Percentiles rank a stretch among this genome's conserved stretches.
phyloP scores from a whole-genome alignment of 2,797 vertebrate genomes.

The Mallotus villosus region DNA sequence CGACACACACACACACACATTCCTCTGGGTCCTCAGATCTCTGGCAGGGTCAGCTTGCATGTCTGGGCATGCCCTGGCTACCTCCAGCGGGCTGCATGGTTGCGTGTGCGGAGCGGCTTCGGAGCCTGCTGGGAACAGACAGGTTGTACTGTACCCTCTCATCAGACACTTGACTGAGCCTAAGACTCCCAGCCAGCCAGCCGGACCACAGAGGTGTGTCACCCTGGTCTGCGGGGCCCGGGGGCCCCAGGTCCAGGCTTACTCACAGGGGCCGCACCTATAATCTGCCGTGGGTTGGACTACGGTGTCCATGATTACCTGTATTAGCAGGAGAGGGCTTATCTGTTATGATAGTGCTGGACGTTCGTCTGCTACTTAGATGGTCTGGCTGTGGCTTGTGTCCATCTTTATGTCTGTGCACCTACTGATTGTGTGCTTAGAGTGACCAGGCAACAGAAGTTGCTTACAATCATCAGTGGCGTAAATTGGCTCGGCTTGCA shows the following conservation, averaged over 20 bases:
- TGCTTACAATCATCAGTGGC: conserved; percentile 50
- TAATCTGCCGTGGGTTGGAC: conserved; percentile 4
- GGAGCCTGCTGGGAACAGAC: conserved; percentile 19
- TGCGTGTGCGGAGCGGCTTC: background rate
- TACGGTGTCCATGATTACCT: background rate
- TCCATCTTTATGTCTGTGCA: conserved; percentile 21
- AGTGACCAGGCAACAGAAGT: conserved; percentile 21
- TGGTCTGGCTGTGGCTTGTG: conserved; percentile 27
- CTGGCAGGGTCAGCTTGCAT: conserved; percentile 39
- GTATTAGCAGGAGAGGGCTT: conserved; percentile 29
- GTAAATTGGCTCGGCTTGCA: too few relatives aligned
- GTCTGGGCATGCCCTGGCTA: conserved; percentile 39
- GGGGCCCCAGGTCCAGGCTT: background rate
- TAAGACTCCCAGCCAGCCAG: background rate
- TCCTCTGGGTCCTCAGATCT: conserved; percentile 39
- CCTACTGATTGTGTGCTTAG: conserved; percentile 51
- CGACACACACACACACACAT: conserved; percentile 20
- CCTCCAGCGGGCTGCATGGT: conserved; percentile 11
- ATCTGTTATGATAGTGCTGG: conserved; percentile 17
- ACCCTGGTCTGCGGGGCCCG: background rate
- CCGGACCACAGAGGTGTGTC: conserved; percentile 16
- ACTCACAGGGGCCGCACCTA: background rate
- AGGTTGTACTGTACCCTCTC: conserved; percentile 13
- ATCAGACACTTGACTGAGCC: conserved; percentile 1
- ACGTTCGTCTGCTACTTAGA: conserved; percentile 22